Conservation (phyloP, 2,797 vertebrate genomes). For the Protonibea diacanthus region DNA sequence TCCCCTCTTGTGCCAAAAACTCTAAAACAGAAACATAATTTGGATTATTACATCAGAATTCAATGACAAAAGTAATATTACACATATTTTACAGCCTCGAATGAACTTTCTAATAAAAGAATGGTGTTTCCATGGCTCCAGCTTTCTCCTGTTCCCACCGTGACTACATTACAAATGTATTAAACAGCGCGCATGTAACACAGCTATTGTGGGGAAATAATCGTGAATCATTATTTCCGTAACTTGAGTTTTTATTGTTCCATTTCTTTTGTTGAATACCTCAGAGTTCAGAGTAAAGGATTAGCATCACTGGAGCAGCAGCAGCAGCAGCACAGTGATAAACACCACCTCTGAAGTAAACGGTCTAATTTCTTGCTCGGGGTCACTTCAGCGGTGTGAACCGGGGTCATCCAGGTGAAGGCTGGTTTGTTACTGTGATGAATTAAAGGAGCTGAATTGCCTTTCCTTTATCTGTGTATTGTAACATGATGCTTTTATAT, state of each 20-base stretch:
- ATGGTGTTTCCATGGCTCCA: background rate
- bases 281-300: background rate
- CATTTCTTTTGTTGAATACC: background rate
- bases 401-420: background rate
- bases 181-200: background rate
- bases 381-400: background rate
- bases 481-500: background rate
- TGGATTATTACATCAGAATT: background rate
- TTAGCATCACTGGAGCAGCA: background rate
- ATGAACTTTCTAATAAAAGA: background rate
- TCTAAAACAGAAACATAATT: background rate
- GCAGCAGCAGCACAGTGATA: background rate
- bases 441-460: background rate
- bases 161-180: background rate
- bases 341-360: background rate
- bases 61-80: background rate
- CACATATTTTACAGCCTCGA: background rate
- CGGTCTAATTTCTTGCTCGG: background rate
- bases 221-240: background rate
- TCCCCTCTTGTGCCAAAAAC: background rate
- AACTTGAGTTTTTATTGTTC: conserved; percentile 1
- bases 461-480: background rate
- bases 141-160: background rate
- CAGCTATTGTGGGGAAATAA: background rate
- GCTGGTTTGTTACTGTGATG: background rate